These are phyloP conservation scores for Heliconius eleuchia DNA, from an alignment of 1,140 invertebrate genomes.

Conservation along the genomic window DNA sequence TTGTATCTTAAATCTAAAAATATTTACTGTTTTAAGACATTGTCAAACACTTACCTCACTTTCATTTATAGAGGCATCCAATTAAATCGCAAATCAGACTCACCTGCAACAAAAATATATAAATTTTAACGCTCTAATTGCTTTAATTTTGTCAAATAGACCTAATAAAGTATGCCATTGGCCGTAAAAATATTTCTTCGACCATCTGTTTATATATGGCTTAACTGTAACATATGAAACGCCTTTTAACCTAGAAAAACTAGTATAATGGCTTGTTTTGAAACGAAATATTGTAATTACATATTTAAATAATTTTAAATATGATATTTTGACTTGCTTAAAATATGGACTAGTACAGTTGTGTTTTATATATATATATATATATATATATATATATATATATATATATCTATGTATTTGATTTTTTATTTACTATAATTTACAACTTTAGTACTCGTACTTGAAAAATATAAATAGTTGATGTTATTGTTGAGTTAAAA, in stretches of 20 bases:
- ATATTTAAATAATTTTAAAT: not conserved
- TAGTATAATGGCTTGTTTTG: slow-evolving; percentile 8
- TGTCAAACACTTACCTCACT: not conserved
- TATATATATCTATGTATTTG: no score
- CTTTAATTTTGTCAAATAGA: slow-evolving; percentile 1
- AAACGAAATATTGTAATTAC: not conserved
- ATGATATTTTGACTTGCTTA: not conserved
- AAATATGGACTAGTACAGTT: no score
- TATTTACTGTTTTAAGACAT: not conserved
- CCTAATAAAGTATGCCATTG: slow-evolving; percentile 22
- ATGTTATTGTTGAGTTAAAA: no score
- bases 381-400: no score
- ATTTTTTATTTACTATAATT: no score
- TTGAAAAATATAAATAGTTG: no score
- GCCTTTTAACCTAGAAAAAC: slow-evolving; percentile 41
- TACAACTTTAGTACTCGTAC: no score
- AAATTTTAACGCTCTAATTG: not conserved
- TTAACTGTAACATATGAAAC: slow-evolving; percentile 22
- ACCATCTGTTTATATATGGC: slow-evolving; percentile 61
- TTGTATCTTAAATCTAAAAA: not conserved
- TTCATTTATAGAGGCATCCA: not conserved
- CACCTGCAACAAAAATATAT: slow-evolving; percentile 41
- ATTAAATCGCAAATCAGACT: slow-evolving; percentile 23
- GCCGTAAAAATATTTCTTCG: slow-evolving; percentile 11
- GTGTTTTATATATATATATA: no score